These are phyloP conservation scores for Heteromyza rotundicornis DNA, from an alignment of 2,888 invertebrate species.

Conservation along the genomic window DNA sequence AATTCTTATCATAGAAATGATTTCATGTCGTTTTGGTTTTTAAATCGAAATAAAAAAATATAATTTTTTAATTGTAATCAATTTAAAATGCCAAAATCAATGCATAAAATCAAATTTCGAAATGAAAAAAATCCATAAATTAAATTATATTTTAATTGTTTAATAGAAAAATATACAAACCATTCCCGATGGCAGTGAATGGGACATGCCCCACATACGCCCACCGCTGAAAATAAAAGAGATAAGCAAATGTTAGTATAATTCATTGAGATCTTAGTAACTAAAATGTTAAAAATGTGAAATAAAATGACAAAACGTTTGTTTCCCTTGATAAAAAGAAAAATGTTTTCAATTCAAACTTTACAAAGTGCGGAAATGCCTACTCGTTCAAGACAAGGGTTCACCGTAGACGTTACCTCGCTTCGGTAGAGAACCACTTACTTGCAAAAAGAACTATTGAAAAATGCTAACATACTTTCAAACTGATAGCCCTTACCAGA, in stretches of 20 bases:
- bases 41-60: slow-evolving; percentile 5
- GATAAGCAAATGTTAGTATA: too few species aligned
- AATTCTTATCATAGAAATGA: slow-evolving; percentile 23
- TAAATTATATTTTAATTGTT: slow-evolving; percentile 16
- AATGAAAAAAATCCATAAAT: slow-evolving; percentile 11
- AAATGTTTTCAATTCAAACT: too few species aligned
- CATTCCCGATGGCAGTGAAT: slow-evolving; percentile 64
- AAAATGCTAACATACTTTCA: too few species aligned
- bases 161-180: slow-evolving; percentile 53
- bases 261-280: background rate
- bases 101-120: background rate
- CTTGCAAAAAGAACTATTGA: too few species aligned
- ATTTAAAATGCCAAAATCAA: slow-evolving; percentile 8
- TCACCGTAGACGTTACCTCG: too few species aligned
- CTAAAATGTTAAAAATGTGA: too few species aligned
- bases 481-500: too few species aligned
- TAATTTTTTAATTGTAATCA: slow-evolving; percentile 29
- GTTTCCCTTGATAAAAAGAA: too few species aligned
- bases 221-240: slow-evolving; percentile 53
- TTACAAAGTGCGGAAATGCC: too few species aligned
- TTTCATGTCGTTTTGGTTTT: slow-evolving; percentile 14
- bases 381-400: too few species aligned
- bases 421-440: too few species aligned
- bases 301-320: too few species aligned
- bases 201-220: slow-evolving; percentile 63